phyloP scores from a whole-genome alignment of 2,888 invertebrate genomes.

The Spicauda simplicius region DNA sequence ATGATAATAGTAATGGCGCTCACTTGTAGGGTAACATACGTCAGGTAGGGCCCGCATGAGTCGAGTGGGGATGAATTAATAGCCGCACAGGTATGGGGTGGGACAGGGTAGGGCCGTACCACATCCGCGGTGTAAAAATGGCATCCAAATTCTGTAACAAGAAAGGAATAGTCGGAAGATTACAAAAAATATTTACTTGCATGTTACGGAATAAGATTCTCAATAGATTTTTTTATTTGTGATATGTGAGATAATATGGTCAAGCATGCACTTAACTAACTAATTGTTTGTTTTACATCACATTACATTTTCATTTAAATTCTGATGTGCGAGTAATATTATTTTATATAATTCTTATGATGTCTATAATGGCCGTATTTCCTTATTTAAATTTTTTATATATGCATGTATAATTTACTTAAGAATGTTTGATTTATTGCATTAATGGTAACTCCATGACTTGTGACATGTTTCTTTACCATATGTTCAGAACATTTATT shows the following conservation, averaged over 20 bases:
- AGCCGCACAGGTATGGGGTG: constrained; percentile 71
- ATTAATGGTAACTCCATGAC: no score
- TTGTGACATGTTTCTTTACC: not conserved
- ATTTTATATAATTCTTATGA: no score
- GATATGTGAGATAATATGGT: no score
- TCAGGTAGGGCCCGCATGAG: constrained; percentile 56
- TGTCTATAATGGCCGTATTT: no score
- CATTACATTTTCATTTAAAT: no score
- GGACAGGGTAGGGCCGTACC: constrained; percentile 48
- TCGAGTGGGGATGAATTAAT: constrained; percentile 73
- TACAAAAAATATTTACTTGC: not conserved
- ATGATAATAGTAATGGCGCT: constrained; percentile 59
- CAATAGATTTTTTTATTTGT: no score
- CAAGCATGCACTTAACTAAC: no score
- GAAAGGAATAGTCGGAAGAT: not conserved
- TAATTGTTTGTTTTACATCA: no score
- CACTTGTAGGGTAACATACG: constrained; percentile 38
- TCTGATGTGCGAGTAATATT: no score
- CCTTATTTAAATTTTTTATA: not conserved
- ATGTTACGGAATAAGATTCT: no score
- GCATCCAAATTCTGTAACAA: constrained; percentile 38
- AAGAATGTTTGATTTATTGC: not conserved
- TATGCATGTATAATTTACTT: not conserved
- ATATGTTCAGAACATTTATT: not conserved
- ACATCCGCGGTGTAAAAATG: constrained; percentile 62